phyloP scores from a whole-genome alignment of 2,888 invertebrate species.

The Rhaphigaster nebulosa region DNA sequence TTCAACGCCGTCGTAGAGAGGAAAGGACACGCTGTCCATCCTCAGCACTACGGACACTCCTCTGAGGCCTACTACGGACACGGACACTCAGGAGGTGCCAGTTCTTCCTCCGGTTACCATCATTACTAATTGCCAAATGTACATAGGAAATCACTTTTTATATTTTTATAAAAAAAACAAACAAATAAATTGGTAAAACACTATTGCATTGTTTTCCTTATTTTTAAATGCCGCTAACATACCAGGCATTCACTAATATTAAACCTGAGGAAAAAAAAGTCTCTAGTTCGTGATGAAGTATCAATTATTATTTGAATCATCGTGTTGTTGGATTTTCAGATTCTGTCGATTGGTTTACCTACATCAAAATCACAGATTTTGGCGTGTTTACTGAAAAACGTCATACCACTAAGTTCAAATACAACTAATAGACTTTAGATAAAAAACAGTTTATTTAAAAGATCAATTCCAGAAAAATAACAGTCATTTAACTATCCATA shows the following conservation, averaged over 20 bases:
- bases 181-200: not conserved
- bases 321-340: too few relatives aligned
- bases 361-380: too few relatives aligned
- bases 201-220: not conserved
- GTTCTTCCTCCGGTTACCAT: not conserved
- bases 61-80: constrained; percentile 41
- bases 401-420: too few relatives aligned
- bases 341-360: too few relatives aligned
- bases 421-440: too few relatives aligned
- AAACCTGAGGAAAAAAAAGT: too few relatives aligned
- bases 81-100: not conserved
- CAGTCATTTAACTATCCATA: too few relatives aligned
- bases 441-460: too few relatives aligned
- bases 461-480: too few relatives aligned
- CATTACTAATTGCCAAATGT: not conserved
- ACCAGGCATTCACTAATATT: not conserved
- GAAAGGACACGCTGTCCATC: constrained; percentile 64
- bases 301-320: too few relatives aligned
- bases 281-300: too few relatives aligned
- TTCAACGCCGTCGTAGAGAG: constrained; percentile 63
- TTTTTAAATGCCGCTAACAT: not conserved
- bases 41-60: constrained; percentile 57
- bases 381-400: too few relatives aligned
- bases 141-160: not conserved
- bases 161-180: constrained; percentile 22